Conservation (phyloP, 1,140 invertebrate genomes). For the Pomacea maculata region DNA sequence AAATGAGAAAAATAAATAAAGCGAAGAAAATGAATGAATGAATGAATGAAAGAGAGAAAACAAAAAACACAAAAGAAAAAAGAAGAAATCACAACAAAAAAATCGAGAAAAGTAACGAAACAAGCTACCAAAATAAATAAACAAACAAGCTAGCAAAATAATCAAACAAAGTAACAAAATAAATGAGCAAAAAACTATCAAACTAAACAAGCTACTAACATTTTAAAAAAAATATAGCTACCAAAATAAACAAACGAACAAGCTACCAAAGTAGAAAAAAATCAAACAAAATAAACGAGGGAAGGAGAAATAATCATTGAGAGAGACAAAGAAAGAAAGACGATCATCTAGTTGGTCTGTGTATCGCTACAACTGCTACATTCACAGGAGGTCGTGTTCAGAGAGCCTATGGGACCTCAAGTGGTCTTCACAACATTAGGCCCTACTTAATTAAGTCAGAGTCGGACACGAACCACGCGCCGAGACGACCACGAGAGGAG, state of each 20-base stretch:
- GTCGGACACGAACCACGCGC: not conserved
- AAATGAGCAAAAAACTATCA: not conserved
- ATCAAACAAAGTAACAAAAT: not conserved
- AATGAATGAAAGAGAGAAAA: slow-evolving; percentile 5
- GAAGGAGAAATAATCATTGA: not conserved
- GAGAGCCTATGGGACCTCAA: not conserved
- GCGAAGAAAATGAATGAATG: slow-evolving; percentile 1
- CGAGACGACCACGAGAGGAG: too few species aligned
- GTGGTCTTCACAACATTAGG: not conserved
- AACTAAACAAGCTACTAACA: too few species aligned
- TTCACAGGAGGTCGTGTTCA: not conserved
- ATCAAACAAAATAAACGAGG: not conserved
- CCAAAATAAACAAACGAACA: too few species aligned
- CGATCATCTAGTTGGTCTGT: not conserved
- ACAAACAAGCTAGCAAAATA: too few species aligned
- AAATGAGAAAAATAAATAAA: not conserved
- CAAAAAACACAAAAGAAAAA: not conserved
- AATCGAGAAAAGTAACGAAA: not conserved
- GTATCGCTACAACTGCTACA: not conserved
- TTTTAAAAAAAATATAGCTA: too few species aligned
- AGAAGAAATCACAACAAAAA: slow-evolving; percentile 8
- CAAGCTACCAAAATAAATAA: too few species aligned
- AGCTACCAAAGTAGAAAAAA: not conserved
- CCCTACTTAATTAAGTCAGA: not conserved
- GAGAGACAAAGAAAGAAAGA: not conserved